A percentile compares a stretch with the other conserved stretches of the same genome.
Evolutionary conservation across 2,797 vertebrate species (phyloP).

Genomic region (Mormyrops attenuatus): DNA sequence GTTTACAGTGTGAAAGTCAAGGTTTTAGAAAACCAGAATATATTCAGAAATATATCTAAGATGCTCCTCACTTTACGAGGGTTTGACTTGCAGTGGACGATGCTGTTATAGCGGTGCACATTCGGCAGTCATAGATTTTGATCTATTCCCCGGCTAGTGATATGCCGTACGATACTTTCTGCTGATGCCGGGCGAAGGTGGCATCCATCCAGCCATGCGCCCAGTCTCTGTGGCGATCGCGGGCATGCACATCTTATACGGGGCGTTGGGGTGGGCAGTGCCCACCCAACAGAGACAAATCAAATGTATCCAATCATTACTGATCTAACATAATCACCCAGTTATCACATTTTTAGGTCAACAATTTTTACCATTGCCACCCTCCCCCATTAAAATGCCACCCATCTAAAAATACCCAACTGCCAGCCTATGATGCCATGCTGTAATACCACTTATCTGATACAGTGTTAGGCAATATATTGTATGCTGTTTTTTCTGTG

Average conservation of each 20-base stretch:
- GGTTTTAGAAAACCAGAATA: not conserved
- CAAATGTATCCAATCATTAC: not conserved
- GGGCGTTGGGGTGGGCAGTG: not conserved
- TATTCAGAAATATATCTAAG: not conserved
- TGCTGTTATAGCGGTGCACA: not conserved
- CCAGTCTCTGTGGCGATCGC: not conserved
- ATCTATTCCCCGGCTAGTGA: not conserved
- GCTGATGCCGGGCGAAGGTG: not conserved
- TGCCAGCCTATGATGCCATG: not conserved
- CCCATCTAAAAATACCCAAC: not conserved
- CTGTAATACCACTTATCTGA: not conserved
- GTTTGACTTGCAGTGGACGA: not conserved
- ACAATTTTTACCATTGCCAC: not conserved
- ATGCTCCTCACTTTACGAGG: not conserved
- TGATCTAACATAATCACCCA: not conserved
- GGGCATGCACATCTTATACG: not conserved
- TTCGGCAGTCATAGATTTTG: not conserved
- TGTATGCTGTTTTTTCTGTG: not conserved
- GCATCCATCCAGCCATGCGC: not conserved
- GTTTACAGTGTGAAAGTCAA: not conserved
- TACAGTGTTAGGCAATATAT: not conserved
- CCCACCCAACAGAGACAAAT: not conserved
- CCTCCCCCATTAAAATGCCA: not conserved
- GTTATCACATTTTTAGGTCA: not conserved
- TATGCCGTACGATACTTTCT: not conserved